These are phyloP conservation scores for Neocrepidodera transversa DNA, from an alignment of 2,888 invertebrate genomes.

Conservation along the genomic window DNA sequence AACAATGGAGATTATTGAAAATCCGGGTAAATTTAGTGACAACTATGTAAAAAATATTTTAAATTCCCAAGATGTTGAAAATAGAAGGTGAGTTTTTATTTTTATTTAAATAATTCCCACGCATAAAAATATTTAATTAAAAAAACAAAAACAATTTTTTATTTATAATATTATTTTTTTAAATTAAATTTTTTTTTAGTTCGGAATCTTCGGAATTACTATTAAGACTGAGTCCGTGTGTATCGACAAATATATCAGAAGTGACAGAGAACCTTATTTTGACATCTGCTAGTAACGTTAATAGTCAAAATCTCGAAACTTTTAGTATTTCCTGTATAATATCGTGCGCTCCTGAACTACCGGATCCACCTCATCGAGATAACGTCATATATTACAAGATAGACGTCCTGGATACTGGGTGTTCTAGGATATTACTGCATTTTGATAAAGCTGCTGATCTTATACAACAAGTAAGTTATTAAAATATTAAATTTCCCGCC, in stretches of 20 bases:
- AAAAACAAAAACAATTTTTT: no score
- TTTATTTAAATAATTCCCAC: no score
- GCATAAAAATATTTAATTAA: no score
- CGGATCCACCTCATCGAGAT: constrained; percentile 69
- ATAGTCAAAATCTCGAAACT: constrained; percentile 71
- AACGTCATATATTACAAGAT: constrained; percentile 69
- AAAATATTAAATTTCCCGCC: no score
- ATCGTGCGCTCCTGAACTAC: constrained; percentile 84
- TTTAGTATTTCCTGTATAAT: constrained; percentile 79
- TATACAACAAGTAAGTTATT: constrained; percentile 74
- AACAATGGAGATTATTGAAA: constrained; percentile 37
- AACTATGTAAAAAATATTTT: constrained; percentile 51
- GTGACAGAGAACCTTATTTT: constrained; percentile 78
- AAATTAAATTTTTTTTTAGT: constrained; percentile 22
- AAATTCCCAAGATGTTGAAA: constrained; percentile 46
- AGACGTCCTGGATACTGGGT: constrained; percentile 76
- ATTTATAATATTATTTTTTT: no score
- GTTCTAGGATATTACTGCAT: constrained; percentile 73
- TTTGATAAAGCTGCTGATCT: constrained; percentile 81
- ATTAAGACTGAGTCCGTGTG: constrained; percentile 23
- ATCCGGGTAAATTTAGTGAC: constrained; percentile 36
- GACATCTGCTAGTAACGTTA: constrained; percentile 79
- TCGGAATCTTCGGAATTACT: constrained; percentile 30
- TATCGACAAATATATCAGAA: constrained; percentile 64
- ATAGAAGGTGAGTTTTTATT: constrained; percentile 39